Conservation (phyloP, 1,140 invertebrate species). For the Meloidogyne floridensis region DNA sequence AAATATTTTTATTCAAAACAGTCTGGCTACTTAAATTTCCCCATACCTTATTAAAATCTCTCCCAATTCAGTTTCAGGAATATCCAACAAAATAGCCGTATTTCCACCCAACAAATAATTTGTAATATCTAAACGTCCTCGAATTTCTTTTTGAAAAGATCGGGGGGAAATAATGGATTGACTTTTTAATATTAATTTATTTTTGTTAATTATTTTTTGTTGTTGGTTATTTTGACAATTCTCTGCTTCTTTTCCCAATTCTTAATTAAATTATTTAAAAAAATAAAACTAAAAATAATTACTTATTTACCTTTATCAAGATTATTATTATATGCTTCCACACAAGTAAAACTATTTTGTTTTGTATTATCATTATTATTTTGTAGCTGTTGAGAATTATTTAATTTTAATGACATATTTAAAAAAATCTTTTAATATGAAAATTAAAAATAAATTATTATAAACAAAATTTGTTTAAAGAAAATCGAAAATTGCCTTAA, state of each 20-base stretch:
- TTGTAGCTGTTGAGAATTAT: too few species aligned
- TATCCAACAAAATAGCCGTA: background rate
- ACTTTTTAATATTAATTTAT: background rate
- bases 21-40: background rate
- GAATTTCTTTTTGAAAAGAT: background rate
- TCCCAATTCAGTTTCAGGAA: background rate
- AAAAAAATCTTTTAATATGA: too few species aligned
- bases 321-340: too few species aligned
- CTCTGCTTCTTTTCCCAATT: background rate
- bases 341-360: too few species aligned
- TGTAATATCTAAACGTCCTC: background rate
- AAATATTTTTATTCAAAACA: too few species aligned
- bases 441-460: too few species aligned
- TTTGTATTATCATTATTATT: too few species aligned
- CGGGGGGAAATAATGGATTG: background rate
- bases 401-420: too few species aligned
- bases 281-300: too few species aligned
- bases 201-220: background rate
- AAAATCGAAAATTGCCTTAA: too few species aligned
- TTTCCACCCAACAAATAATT: background rate
- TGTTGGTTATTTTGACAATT: background rate
- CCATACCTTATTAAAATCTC: background rate
- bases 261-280: background rate
- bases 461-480: too few species aligned
- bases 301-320: too few species aligned